Base-by-base conservation (phyloP, 2,888 invertebrate species). In the Cerceris rybyensis region DNA sequence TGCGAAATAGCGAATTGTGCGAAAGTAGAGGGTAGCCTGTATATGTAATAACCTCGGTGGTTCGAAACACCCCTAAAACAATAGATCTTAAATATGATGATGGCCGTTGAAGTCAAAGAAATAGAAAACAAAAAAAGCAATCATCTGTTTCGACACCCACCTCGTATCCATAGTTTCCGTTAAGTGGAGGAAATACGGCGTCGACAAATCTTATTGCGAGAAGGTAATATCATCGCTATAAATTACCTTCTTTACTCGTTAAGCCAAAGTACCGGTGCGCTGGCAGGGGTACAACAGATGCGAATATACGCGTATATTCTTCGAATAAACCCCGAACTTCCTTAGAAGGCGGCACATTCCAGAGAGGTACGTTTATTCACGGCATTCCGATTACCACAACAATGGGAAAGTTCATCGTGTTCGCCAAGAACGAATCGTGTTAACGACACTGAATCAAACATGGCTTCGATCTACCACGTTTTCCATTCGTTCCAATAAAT, bases 371-470 rank as follows among this genome's bases (percentile, higher is more conserved):
- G 14, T 39, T 70, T 59, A 42, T 50, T 41, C 43, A 13, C 61
- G 59, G 7, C 66, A 54, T 52, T 60, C 61, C 75, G 71, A 81
- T 82, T 83, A 83, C 61, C 78, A 75, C 70, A 78, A 78, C 74
- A 83, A 78, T 83, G 28, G 49, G n/a, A 13, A 66, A 81, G 43
- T 74, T 72, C 50, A 54, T 58, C 8, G 17, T 28, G 28, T 79
- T 17, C 39, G 14, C 16, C n/a, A 6, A 55, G 65, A 69, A 50
- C 52, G 16, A 54, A 28, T n/a, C 16, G 41, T 73, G 41, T 70
- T 73, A 73, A 65, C 41, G 72, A 16, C 52, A n/a, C 52, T 50
- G 50, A 17, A 8, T 41, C 52, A 7, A 69, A 70, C 61, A 59
- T 59, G 8, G 7, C 4, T 6, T n/a, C 64, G 49, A 74, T 75